Evolutionary conservation across 2,888 invertebrate species (phyloP), one percentile per base, ranked within the genome.

Genomic region (Lottia scabra): DNA sequence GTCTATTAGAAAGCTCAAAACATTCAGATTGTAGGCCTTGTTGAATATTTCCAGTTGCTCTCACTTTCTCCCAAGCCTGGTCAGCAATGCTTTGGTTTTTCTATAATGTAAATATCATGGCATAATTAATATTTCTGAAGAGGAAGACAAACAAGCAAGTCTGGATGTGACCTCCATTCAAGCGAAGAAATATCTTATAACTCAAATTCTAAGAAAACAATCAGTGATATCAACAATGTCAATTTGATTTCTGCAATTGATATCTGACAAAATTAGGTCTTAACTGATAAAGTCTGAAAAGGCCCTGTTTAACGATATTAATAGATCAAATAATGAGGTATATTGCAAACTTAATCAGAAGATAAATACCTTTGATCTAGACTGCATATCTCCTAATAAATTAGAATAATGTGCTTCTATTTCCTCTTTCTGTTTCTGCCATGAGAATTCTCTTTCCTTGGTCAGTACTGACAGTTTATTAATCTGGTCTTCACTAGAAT

Each of bases 31-130:
- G 87, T n/a, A 88, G 78, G 1, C 84, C 87, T 63, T 86, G 85
- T 70, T 87, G 85, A 8, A 87, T 80, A 43, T 77, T 80, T 15
- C 85, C 85, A 5, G 87, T 84, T 44, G 80, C 79, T 19, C 85
- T 77, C 23, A 88, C 82, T 76, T 87, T 87, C 78, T 88, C 87
- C 87, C 87, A 87, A 0, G 87, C 87, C 70, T 89, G 86, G 70
- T 88, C 88, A 19, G 87, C 87, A 71, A 87, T 78, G 23, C 83
- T 81, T 72, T 88, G 87, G 65, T 85, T 87, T 77, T 86, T 87
- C 88, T 88, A 78, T 15, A 78, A 74, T 38, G 5, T 38, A 38
- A 38, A 6, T 38, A 4, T 30, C 30, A 30, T 30, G 5, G 30
- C 2, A 30, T n/a, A n/a, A n/a, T n/a, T n/a, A n/a, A n/a, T n/a